Percentiles rank a stretch among this genome's conserved stretches.
These are phyloP conservation scores for Microcebus tavaratra DNA, from an alignment of 2,113 vertebrate genomes.

Conservation along the genomic window DNA sequence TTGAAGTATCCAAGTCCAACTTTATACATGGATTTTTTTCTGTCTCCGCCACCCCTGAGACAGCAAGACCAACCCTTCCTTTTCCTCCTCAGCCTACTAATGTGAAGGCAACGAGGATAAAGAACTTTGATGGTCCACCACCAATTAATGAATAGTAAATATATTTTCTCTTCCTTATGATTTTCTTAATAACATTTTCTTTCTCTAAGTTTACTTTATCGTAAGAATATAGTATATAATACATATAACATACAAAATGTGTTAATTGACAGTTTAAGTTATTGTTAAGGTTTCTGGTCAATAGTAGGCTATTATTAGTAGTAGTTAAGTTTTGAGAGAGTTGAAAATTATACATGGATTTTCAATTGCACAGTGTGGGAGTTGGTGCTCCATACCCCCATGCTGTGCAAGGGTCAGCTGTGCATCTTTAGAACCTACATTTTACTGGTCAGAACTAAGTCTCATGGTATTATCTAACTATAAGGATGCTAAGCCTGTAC, in stretches of 20 bases:
- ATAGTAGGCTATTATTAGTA: neutral
- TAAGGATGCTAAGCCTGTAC: neutral
- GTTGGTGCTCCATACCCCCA: neutral
- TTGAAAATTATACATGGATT: neutral
- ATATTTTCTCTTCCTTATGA: neutral
- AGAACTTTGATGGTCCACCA: neutral
- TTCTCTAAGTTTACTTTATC: neutral
- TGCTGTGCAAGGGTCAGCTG: neutral
- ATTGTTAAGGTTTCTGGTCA: neutral
- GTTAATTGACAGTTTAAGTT: neutral
- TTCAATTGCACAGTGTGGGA: neutral
- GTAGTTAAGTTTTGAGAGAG: neutral
- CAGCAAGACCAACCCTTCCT: neutral
- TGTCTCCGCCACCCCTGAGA: neutral
- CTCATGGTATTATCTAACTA: neutral
- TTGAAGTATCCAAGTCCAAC: neutral
- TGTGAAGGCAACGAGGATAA: neutral
- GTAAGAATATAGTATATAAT: neutral
- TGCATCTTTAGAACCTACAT: neutral
- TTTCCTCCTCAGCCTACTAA: neutral
- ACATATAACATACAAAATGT: neutral
- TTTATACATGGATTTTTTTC: neutral
- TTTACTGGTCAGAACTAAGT: neutral
- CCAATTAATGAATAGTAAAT: neutral
- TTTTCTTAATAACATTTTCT: neutral